Evolutionary conservation across 2,113 vertebrate genomes (phyloP).

Genomic region (Lampris incognitus): DNA sequence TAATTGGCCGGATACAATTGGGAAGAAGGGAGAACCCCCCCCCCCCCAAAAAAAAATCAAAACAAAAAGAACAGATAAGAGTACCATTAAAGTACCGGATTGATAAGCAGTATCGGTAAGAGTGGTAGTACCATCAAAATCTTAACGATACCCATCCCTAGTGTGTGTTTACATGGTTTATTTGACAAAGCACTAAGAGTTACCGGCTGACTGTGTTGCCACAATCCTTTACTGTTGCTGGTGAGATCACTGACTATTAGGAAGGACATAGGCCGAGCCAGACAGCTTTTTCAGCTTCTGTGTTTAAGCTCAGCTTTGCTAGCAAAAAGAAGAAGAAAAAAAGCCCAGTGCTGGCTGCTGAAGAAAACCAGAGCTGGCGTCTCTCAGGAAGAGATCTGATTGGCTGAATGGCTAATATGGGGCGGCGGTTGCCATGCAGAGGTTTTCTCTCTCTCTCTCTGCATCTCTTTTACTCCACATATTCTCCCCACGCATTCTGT

Average conservation of each 20-base stretch:
- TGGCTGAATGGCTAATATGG: conserved; percentile 51
- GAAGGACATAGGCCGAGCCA: conserved; percentile 40
- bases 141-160: no score
- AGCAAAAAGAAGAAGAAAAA: conserved; percentile 32
- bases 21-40: no score
- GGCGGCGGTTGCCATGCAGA: conserved; percentile 39
- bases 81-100: no score
- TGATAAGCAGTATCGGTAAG: no score
- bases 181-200: conserved; percentile 49
- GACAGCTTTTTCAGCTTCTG: conserved; percentile 49
- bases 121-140: no score
- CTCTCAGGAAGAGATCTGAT: conserved; percentile 29
- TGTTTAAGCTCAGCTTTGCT: conserved; percentile 31
- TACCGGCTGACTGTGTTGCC: conserved; percentile 49
- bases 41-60: no score
- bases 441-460: background rate
- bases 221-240: conserved; percentile 59
- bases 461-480: background rate
- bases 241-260: conserved; percentile 54
- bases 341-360: conserved; percentile 26
- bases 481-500: background rate
- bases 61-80: no score
- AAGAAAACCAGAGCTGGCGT: conserved; percentile 42
- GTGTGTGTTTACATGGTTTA: conserved; percentile 23
- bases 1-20: no score